Conservation (phyloP, 2,888 invertebrate genomes). For the Hypomecis atomaria region DNA sequence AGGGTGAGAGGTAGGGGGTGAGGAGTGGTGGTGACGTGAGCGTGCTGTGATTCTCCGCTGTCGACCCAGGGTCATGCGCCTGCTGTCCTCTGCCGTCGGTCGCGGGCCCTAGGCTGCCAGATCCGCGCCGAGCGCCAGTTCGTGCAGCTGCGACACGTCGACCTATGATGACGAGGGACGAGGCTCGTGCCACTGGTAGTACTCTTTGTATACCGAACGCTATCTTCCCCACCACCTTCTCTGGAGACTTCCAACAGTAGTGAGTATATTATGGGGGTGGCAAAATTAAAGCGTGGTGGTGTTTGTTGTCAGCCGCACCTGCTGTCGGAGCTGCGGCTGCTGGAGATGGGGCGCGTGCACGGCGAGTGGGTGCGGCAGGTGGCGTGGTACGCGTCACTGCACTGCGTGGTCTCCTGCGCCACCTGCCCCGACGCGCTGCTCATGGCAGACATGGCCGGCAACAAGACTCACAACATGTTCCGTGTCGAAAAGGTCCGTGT, state of each 20-base stretch:
- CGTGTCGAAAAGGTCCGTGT: constrained; percentile 75
- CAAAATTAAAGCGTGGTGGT: too few relatives aligned
- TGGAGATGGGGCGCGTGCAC: constrained; percentile 85
- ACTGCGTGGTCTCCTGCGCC: constrained; percentile 88
- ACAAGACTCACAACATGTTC: constrained; percentile 84
- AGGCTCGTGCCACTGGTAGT: too few relatives aligned
- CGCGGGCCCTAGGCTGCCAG: constrained; percentile 90
- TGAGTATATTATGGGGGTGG: too few relatives aligned
- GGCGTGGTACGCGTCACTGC: constrained; percentile 86
- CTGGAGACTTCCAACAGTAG: too few relatives aligned
- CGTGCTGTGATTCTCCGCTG: too few relatives aligned
- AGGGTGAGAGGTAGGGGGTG: too few relatives aligned
- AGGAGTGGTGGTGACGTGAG: too few relatives aligned
- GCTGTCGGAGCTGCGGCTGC: constrained; percentile 77
- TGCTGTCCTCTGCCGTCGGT: too few relatives aligned
- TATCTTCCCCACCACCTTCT: too few relatives aligned
- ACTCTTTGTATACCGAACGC: too few relatives aligned
- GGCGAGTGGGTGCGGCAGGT: constrained; percentile 89
- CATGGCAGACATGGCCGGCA: constrained; percentile 85
- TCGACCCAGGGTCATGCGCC: too few relatives aligned
- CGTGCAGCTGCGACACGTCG: constrained; percentile 84
- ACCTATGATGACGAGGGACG: constrained; percentile 73
- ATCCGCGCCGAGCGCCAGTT: constrained; percentile 87
- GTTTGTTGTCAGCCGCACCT: constrained; percentile 67
- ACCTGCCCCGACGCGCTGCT: constrained; percentile 85